phyloP scores from a whole-genome alignment of 2,797 vertebrate species.

The Tragopan temminckii region DNA sequence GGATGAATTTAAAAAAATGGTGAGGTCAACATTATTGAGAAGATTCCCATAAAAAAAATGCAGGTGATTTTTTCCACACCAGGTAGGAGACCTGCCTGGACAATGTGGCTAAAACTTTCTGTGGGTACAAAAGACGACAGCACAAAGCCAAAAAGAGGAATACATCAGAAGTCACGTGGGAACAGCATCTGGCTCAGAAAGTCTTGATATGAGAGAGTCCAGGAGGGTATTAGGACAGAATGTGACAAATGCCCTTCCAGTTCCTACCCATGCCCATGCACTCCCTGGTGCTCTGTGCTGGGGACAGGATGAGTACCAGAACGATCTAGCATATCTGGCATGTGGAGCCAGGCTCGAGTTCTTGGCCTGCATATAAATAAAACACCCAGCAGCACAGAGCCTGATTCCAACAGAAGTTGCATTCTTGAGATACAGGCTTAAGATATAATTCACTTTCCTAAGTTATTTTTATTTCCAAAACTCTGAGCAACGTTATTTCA shows the following conservation, averaged over 20 bases:
- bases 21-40: not conserved
- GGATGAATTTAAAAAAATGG: not conserved
- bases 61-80: not conserved
- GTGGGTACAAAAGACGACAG: not conserved
- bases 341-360: not conserved
- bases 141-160: not conserved
- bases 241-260: not conserved
- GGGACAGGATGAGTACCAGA: not conserved
- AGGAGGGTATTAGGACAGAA: not conserved
- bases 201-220: not conserved
- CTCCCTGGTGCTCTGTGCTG: not conserved
- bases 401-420: not conserved
- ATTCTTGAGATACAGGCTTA: constrained; percentile 22
- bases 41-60: not conserved
- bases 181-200: not conserved
- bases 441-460: not conserved
- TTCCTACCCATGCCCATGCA: not conserved
- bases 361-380: not conserved
- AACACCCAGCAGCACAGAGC: not conserved
- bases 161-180: not conserved
- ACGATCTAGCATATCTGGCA: not conserved
- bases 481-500: constrained; percentile 37
- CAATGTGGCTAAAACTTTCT: not conserved
- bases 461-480: not conserved
- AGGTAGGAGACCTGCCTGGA: not conserved